Conservation (phyloP, 2,888 invertebrate species). For the Acleris laterana region DNA sequence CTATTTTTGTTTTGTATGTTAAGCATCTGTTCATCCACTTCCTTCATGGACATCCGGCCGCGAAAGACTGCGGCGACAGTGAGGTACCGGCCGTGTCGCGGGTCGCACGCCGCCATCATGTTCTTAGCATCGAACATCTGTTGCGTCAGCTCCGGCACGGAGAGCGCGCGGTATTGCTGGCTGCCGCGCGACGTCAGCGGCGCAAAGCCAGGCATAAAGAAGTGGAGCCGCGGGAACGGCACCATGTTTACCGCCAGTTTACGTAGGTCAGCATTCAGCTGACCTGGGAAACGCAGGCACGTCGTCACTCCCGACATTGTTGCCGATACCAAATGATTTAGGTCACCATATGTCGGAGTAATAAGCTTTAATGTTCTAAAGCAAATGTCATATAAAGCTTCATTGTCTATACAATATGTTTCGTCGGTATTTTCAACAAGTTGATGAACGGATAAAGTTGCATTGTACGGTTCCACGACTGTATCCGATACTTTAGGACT, state of each 20-base stretch:
- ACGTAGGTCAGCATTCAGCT: constrained; percentile 75
- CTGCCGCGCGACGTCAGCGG: constrained; percentile 91
- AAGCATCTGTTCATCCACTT: constrained; percentile 92
- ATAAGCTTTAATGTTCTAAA: constrained; percentile 90
- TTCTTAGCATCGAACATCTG: constrained; percentile 87
- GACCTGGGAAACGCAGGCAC: constrained; percentile 87
- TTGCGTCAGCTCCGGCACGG: constrained; percentile 93
- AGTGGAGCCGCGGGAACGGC: constrained; percentile 87
- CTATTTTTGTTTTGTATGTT: constrained; percentile 92
- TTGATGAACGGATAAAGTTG: constrained; percentile 92
- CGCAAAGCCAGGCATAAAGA: constrained; percentile 85
- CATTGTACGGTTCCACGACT: constrained; percentile 90
- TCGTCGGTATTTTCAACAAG: constrained; percentile 90
- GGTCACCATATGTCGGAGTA: constrained; percentile 91
- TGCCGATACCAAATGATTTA: constrained; percentile 92
- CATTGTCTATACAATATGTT: constrained; percentile 90
- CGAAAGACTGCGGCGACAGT: constrained; percentile 96
- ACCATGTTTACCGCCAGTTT: constrained; percentile 79
- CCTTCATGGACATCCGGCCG: constrained; percentile 97
- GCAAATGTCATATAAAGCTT: constrained; percentile 89
- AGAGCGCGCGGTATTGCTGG: constrained; percentile 94
- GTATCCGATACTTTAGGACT: constrained; percentile 91
- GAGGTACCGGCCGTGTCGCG: constrained; percentile 93
- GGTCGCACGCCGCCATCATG: constrained; percentile 96
- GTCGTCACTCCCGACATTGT: constrained; percentile 95